phyloP scores from a whole-genome alignment of 2,888 invertebrate genomes.

The Pterostichus niger region DNA sequence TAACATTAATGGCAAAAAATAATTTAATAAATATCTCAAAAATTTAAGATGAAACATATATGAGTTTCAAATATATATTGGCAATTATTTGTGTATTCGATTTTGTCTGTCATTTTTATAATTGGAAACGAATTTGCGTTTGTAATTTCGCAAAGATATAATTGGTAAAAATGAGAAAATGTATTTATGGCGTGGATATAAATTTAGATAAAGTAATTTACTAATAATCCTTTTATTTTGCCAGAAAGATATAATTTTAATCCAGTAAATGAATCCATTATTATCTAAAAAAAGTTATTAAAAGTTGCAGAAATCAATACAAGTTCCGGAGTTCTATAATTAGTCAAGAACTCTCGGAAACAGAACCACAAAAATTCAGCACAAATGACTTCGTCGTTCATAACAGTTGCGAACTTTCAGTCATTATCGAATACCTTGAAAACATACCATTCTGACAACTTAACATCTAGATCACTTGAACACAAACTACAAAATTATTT shows the following conservation, averaged over 20 bases:
- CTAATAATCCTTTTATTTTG: constrained; percentile 21
- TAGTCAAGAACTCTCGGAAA: constrained; percentile 39
- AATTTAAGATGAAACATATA: no score
- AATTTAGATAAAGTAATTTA: constrained; percentile 38
- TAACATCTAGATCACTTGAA: background rate
- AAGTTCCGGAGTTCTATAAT: constrained; percentile 15
- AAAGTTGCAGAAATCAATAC: constrained; percentile 38
- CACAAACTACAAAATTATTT: background rate
- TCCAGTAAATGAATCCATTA: constrained; percentile 25
- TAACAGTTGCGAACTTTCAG: constrained; percentile 8
- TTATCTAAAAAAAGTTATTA: constrained; percentile 11
- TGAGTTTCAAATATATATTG: no score
- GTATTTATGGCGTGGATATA: constrained; percentile 9
- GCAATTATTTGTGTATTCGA: no score
- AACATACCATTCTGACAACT: background rate
- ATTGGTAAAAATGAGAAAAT: constrained; percentile 34
- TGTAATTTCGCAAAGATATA: constrained; percentile 23
- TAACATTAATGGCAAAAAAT: no score
- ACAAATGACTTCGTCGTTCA: constrained; percentile 28
- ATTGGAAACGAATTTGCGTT: constrained; percentile 18
- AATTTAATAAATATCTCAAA: no score
- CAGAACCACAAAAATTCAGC: constrained; percentile 28
- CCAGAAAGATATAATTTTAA: constrained; percentile 4
- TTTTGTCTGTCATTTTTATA: constrained; percentile 4
- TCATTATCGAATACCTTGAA: constrained; percentile 14